Conservation (phyloP, 2,888 invertebrate genomes). For the Diabrotica balteata region DNA sequence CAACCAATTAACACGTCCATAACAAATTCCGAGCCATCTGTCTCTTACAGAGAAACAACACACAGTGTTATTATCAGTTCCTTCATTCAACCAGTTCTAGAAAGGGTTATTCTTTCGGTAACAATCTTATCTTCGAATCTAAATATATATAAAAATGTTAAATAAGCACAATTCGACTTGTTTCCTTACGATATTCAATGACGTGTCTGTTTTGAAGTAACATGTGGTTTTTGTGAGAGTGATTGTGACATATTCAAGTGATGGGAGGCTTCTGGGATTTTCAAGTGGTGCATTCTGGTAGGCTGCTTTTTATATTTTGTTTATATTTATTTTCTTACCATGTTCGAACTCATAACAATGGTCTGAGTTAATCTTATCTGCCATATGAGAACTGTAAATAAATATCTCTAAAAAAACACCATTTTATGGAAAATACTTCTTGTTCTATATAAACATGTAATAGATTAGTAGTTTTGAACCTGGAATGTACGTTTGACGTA, state of each 20-base stretch:
- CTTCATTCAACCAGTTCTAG: slow-evolving; percentile 40
- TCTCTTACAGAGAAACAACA: slow-evolving; percentile 41
- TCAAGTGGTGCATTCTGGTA: slow-evolving; percentile 31
- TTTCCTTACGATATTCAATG: slow-evolving; percentile 29
- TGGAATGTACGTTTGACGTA: too few relatives aligned
- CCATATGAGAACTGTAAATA: too few relatives aligned
- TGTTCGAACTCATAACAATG: too few relatives aligned
- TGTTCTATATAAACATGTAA: too few relatives aligned
- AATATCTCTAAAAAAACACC: too few relatives aligned
- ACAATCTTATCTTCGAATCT: slow-evolving; percentile 21
- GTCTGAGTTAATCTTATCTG: too few relatives aligned
- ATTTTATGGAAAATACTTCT: too few relatives aligned
- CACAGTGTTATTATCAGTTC: slow-evolving; percentile 48
- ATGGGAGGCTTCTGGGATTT: slow-evolving; percentile 22
- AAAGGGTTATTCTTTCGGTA: slow-evolving; percentile 43
- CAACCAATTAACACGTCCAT: slow-evolving; percentile 58
- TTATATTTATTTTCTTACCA: too few relatives aligned
- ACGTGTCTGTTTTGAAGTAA: slow-evolving; percentile 33
- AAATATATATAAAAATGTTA: slow-evolving; percentile 16
- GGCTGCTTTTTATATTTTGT: slow-evolving; percentile 15
- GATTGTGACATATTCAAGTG: slow-evolving; percentile 33
- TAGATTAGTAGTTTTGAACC: too few relatives aligned
- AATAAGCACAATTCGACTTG: slow-evolving; percentile 4
- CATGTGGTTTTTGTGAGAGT: slow-evolving; percentile 41
- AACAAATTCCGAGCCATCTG: slow-evolving; percentile 59